Evolutionary conservation across 2,888 invertebrate species (phyloP).

Genomic region (Unio pictorum): DNA sequence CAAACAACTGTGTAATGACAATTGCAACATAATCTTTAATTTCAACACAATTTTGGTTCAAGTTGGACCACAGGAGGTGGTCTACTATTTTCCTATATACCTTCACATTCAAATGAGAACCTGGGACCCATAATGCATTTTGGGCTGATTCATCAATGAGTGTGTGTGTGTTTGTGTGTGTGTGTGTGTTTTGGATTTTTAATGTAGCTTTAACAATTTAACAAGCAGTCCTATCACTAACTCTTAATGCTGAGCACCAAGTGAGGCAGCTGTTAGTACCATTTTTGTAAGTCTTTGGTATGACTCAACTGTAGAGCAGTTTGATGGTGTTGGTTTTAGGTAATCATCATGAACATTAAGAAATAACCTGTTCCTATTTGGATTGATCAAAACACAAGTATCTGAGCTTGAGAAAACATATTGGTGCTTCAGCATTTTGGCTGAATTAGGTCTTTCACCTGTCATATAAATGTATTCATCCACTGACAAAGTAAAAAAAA

Average conservation of each 20-base stretch:
- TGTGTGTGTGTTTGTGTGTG: too few species aligned
- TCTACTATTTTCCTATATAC: neutral
- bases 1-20: too few species aligned
- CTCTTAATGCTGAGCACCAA: too few species aligned
- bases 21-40: too few species aligned
- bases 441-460: slow-evolving; percentile 8
- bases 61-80: slow-evolving; percentile 4
- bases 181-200: too few species aligned
- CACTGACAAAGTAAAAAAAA: slow-evolving; percentile 1
- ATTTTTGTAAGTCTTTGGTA: too few species aligned
- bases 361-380: slow-evolving; percentile 1
- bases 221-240: too few species aligned
- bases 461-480: slow-evolving; percentile 20
- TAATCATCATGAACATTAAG: slow-evolving; percentile 16
- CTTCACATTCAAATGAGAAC: slow-evolving; percentile 3
- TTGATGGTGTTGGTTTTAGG: slow-evolving; percentile 7
- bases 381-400: neutral
- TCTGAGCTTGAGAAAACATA: slow-evolving; percentile 17
- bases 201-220: too few species aligned
- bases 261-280: too few species aligned
- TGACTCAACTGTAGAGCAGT: slow-evolving; percentile 9
- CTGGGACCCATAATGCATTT: slow-evolving; percentile 12
- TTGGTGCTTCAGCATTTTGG: slow-evolving; percentile 7
- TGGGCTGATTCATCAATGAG: slow-evolving; percentile 7
- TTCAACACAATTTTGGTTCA: neutral